A percentile compares a stretch with the other conserved stretches of the same genome.
phyloP scores from a whole-genome alignment of 2,888 invertebrate species.

The Zaprionus bogoriensis region DNA sequence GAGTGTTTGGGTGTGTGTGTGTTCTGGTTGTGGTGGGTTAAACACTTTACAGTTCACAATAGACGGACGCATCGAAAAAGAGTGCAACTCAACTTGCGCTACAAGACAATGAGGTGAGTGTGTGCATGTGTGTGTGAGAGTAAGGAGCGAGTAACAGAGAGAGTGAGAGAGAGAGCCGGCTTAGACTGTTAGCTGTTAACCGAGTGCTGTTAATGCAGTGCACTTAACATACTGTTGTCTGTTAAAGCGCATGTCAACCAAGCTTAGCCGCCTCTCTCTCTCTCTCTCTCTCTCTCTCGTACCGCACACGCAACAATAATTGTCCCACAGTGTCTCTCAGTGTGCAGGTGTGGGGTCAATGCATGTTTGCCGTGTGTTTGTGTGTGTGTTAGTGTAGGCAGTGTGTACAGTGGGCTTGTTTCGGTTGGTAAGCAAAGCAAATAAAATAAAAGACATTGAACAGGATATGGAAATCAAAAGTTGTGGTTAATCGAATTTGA shows the following conservation, averaged over 20 bases:
- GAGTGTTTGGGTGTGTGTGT: constrained; percentile 1
- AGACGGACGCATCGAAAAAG: constrained; percentile 15
- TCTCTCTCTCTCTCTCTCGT: no score
- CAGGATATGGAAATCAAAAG: constrained; percentile 11
- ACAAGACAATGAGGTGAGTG: constrained; percentile 19
- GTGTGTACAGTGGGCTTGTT: neutral
- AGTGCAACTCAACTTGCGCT: constrained; percentile 23
- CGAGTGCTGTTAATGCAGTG: constrained; percentile 10
- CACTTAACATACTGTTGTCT: neutral
- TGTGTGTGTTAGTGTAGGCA: neutral
- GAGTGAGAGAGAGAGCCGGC: neutral
- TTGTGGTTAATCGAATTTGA: constrained; percentile 2
- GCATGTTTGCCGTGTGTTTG: neutral
- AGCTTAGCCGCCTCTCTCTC: constrained; percentile 3
- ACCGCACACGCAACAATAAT: neutral
- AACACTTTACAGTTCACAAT: constrained; percentile 17
- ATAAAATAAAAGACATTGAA: constrained; percentile 26
- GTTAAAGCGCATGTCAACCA: neutral
- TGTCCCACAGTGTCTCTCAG: neutral
- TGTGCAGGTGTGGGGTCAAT: neutral
- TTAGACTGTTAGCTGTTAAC: constrained; percentile 17
- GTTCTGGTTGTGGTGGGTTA: constrained; percentile 11
- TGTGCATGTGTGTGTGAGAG: neutral
- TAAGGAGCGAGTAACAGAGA: constrained; percentile 2
- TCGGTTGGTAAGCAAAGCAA: constrained; percentile 12